Conservation (phyloP, 2,113 vertebrate species). For the Alouatta palliata region DNA sequence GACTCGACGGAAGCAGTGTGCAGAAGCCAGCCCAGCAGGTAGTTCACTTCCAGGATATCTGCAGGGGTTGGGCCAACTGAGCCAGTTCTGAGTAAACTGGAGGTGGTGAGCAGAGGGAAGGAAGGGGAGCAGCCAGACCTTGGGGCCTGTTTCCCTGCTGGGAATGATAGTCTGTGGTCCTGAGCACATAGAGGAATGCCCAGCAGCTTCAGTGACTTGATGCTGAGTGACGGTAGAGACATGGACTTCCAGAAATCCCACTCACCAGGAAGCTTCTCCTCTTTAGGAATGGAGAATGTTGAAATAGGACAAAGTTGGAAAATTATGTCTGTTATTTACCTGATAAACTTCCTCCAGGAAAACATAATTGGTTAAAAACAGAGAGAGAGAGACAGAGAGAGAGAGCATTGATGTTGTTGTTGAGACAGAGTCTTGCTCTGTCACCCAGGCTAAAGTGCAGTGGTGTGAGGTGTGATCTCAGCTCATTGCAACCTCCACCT, state of each 20-base stretch:
- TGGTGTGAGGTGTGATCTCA: too few relatives aligned
- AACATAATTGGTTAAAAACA: too few relatives aligned
- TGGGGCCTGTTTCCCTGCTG: neutral
- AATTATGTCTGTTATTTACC: neutral
- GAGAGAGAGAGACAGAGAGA: too few relatives aligned
- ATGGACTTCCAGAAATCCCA: neutral
- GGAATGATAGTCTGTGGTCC: neutral
- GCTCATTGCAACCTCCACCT: too few relatives aligned
- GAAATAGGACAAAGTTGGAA: neutral
- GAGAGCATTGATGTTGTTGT: too few relatives aligned
- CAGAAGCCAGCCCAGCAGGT: neutral
- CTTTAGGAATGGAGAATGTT: neutral
- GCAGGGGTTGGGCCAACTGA: neutral
- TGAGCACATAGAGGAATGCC: accelerated
- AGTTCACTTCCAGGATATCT: neutral
- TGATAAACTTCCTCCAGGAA: neutral
- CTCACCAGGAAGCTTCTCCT: neutral
- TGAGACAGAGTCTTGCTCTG: too few relatives aligned
- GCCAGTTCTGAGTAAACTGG: neutral
- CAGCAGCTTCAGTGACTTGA: neutral
- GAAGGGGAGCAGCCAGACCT: neutral
- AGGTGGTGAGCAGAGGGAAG: neutral
- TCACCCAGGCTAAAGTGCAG: too few relatives aligned
- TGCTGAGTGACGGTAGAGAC: neutral
- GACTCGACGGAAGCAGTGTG: neutral